Evolutionary conservation across 2,113 vertebrate species (phyloP).

Genomic region (Brachypteracias leptosomus): DNA sequence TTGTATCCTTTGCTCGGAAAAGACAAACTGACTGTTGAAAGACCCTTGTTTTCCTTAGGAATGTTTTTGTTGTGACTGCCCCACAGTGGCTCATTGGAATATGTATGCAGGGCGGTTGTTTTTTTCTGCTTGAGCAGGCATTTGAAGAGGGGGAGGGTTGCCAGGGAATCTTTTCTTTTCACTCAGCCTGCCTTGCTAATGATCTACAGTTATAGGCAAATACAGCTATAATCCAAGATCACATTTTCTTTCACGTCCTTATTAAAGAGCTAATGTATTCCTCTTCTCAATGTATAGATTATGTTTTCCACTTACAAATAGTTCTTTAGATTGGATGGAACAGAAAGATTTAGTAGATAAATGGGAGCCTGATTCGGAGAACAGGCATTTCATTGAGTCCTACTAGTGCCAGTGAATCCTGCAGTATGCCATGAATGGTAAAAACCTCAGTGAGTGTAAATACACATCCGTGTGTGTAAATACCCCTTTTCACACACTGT

Average conservation of each 20-base stretch:
- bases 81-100: constrained; percentile 67
- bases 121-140: constrained; percentile 40
- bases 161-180: constrained; percentile 47
- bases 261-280: constrained; percentile 40
- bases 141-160: constrained; percentile 25
- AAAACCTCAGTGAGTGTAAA: constrained; percentile 45
- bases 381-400: constrained; percentile 47
- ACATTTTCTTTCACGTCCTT: constrained; percentile 34
- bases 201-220: constrained; percentile 48
- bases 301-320: constrained; percentile 36
- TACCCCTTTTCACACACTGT: background rate
- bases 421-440: constrained; percentile 43
- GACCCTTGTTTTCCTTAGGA: constrained; percentile 36
- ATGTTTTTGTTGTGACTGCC: constrained; percentile 75
- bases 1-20: constrained; percentile 6
- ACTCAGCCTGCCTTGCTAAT: constrained; percentile 41
- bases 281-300: constrained; percentile 12
- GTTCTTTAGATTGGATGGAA: constrained; percentile 36
- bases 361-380: constrained; percentile 44
- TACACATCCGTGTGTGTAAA: constrained; percentile 3
- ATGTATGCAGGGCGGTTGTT: constrained; percentile 48
- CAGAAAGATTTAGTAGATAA: constrained; percentile 27
- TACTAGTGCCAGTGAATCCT: background rate
- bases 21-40: constrained; percentile 1
- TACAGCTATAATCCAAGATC: constrained; percentile 24